A percentile compares a stretch with the other conserved stretches of the same genome.
phyloP scores from a whole-genome alignment of 2,113 vertebrate genomes.

The Rhea americana region DNA sequence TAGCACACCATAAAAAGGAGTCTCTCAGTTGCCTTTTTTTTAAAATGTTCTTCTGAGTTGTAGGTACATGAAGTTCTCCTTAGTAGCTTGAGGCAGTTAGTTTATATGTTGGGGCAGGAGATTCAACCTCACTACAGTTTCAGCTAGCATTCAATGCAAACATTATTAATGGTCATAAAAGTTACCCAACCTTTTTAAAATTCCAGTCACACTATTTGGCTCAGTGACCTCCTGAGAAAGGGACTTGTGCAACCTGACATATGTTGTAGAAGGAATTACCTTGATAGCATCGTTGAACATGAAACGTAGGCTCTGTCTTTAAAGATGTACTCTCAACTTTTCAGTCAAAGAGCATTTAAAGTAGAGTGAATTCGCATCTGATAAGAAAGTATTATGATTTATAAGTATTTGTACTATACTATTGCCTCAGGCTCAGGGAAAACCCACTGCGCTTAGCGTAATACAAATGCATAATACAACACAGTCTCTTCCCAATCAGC shows the following conservation, averaged over 20 bases:
- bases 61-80: background rate
- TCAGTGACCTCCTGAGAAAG: constrained; percentile 27
- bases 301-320: background rate
- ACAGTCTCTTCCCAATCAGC: background rate
- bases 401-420: background rate
- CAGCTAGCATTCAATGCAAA: constrained; percentile 52
- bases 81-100: constrained; percentile 13
- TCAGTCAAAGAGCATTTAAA: background rate
- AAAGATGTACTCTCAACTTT: background rate
- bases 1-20: background rate
- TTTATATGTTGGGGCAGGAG: background rate
- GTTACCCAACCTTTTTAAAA: constrained; percentile 47
- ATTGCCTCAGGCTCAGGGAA: background rate
- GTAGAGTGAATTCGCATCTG: background rate
- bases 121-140: constrained; percentile 21
- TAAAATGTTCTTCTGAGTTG: background rate
- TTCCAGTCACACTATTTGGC: constrained; percentile 35
- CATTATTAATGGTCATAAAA: constrained; percentile 58
- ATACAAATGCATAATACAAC: background rate
- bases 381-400: background rate
- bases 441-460: background rate
- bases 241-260: background rate
- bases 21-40: background rate
- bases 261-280: background rate
- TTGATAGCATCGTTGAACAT: background rate